Evolutionary conservation across 2,888 invertebrate species (phyloP), one percentile per base, ranked within the genome.

Genomic region (Alentia gelatinosa): DNA sequence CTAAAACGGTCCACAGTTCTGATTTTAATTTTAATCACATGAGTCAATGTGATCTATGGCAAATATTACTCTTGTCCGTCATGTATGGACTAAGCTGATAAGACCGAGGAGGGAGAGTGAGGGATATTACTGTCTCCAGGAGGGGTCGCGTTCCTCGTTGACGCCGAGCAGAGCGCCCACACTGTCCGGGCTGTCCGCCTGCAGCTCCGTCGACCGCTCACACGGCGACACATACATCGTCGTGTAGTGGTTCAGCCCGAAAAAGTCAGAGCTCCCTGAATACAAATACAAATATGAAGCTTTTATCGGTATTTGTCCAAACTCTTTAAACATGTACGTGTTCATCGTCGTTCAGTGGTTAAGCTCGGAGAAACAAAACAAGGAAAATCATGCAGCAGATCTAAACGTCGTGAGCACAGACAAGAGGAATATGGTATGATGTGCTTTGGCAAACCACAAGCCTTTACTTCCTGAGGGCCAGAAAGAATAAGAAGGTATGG

Each of bases 161-260:
- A 83, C 30, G 7, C 90, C 90, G 19, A 86, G 33, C 0, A 89
- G 68, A 23, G 23, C 35, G 1, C 89, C 89, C 4, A 74, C n/a
- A n/a, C 37, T 74, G 12, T 40, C 39, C 56, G n/a, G 56, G 7
- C 30, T 23, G 23, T 40, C 40, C 47, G n/a, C 30, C 19, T n/a
- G 35, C n/a, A 84, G 63, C 40, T 26, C 47, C 30, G 26, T 0
- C 15, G 33, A 4, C 63, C 37, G 9, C 7, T 26, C 74, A 19
- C 37, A 39, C 50, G 91, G 79, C 40, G 90, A 40, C 0, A 93
- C 93, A 26, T 94, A 89, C 30, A 92, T 74, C 0, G 95, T 93
- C 0, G 97, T 97, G 94, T 98, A 98, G 91, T 97, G 97, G 94
- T 98, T 98, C 30, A 98, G 95, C 0, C 98, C 98, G 89, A 98